Evolutionary conservation across 2,888 invertebrate genomes (phyloP), one percentile per base, ranked within the genome.

Genomic region (Cheiracanthium punctorium): DNA sequence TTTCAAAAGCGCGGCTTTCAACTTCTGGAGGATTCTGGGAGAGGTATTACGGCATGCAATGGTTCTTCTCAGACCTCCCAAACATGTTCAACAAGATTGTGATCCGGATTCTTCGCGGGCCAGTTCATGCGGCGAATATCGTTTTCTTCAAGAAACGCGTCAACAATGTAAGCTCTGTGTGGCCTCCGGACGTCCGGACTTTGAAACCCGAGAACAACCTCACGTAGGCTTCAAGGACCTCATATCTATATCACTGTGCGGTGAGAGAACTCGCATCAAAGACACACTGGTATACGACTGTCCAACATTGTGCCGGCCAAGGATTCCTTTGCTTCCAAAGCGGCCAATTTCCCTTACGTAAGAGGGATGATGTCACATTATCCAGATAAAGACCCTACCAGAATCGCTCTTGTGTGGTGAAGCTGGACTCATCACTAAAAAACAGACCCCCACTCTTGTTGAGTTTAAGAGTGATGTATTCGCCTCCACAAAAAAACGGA

Each of bases 11-110:
- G 69, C 30, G 10, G 69, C 17, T 30, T 69, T 69, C 33, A 69
- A n/a, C n/a, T 30, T n/a, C 69, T 30, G 69, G 32, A 69, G 5
- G 32, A 33, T 69, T 69, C 69, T 69, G 17, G 69, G 69, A 69
- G 69, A 33, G 20, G 33, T 30, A 14, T 32, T 30, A n/a, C 32
- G 30, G 17, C 17, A 10, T 69, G 69, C 69, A 69, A 69, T 69
- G 8, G 69, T 33, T n/a, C 69, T 69, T n/a, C 69, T 33, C 1
- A 30, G 32, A 69, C 32, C 12, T 69, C 30, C 32, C 69, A 32
- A n/a, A 17, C 69, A 69, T 32, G 14, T 33, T 32, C 69, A 32
- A 4, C 32, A 69, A 14, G 32, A n/a, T 69, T 69, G 30, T 32
- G 33, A 33, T 69, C 69, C n/a, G 69, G 69, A 30, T 30, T 17